A percentile compares a stretch with the other conserved stretches of the same genome.
These are phyloP conservation scores for Ichneumoninae sp. DNA, from an alignment of 2,888 invertebrate species.

Conservation along the genomic window DNA sequence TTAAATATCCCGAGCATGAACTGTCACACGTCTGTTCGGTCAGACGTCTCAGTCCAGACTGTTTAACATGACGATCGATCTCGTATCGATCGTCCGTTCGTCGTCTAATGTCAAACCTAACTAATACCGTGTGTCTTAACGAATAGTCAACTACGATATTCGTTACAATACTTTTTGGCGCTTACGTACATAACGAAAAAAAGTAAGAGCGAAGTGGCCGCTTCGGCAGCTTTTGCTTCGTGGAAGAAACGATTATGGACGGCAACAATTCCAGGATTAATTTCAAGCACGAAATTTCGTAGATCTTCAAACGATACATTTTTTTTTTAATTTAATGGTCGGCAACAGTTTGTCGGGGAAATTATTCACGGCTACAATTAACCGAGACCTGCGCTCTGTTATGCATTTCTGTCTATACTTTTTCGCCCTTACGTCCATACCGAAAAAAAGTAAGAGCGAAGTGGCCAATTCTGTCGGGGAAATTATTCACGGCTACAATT, in stretches of 20 bases:
- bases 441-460: too few relatives aligned
- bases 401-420: too few relatives aligned
- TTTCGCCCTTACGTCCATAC: too few relatives aligned
- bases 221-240: conserved; percentile 5
- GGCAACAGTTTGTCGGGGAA: not conserved
- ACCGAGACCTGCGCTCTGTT: too few relatives aligned
- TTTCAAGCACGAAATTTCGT: not conserved
- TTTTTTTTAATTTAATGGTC: not conserved
- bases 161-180: not conserved
- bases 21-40: too few relatives aligned
- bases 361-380: conserved; percentile 6
- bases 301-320: not conserved
- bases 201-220: not conserved
- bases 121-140: too few relatives aligned
- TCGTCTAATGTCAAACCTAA: too few relatives aligned
- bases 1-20: too few relatives aligned
- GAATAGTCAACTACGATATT: too few relatives aligned
- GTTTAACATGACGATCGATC: too few relatives aligned
- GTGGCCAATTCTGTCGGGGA: not conserved
- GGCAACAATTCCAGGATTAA: conserved; percentile 49
- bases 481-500: conserved; percentile 25
- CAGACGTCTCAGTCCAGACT: too few relatives aligned
- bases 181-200: not conserved
- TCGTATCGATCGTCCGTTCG: too few relatives aligned
- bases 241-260: conserved; percentile 25